Evolutionary conservation across 2,113 vertebrate genomes (phyloP).

Genomic region (Seriola rivoliana): DNA sequence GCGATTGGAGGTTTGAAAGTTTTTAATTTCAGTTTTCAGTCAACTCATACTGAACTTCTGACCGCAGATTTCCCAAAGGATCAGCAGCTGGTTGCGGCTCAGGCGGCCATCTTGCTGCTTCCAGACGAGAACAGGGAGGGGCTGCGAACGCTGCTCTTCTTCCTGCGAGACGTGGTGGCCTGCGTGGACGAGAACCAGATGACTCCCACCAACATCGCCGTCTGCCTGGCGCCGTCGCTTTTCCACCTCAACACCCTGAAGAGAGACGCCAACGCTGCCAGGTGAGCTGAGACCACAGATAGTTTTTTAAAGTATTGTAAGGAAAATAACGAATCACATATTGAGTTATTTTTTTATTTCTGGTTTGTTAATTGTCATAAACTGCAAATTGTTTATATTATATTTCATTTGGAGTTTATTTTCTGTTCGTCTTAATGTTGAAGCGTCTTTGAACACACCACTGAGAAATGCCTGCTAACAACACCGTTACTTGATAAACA

Average conservation of each 20-base stretch:
- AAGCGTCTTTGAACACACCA: constrained; percentile 7
- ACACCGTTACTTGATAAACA: too few species aligned
- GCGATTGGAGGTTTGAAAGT: too few species aligned
- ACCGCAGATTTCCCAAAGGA: constrained; percentile 88
- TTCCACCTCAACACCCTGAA: constrained; percentile 90
- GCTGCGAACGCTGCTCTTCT: constrained; percentile 88
- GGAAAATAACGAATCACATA: neutral
- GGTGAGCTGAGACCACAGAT: constrained; percentile 69
- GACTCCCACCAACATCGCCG: constrained; percentile 91
- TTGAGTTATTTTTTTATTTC: too few species aligned
- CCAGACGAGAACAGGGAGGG: constrained; percentile 90
- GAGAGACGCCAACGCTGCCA: constrained; percentile 81
- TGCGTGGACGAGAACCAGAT: constrained; percentile 91
- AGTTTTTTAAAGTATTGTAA: too few species aligned
- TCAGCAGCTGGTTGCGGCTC: constrained; percentile 86
- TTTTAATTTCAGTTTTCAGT: too few species aligned
- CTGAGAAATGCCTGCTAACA: too few species aligned
- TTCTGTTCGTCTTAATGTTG: neutral
- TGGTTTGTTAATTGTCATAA: too few species aligned
- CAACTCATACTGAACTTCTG: neutral
- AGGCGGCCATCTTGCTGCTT: constrained; percentile 90
- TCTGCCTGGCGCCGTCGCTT: constrained; percentile 91
- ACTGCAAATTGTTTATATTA: neutral
- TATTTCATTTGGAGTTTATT: constrained; percentile 12
- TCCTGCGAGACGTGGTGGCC: constrained; percentile 88